Evolutionary conservation across 1,140 invertebrate species (phyloP), one percentile per base, ranked within the genome.

Genomic region (Caenorhabditis briggsae): DNA sequence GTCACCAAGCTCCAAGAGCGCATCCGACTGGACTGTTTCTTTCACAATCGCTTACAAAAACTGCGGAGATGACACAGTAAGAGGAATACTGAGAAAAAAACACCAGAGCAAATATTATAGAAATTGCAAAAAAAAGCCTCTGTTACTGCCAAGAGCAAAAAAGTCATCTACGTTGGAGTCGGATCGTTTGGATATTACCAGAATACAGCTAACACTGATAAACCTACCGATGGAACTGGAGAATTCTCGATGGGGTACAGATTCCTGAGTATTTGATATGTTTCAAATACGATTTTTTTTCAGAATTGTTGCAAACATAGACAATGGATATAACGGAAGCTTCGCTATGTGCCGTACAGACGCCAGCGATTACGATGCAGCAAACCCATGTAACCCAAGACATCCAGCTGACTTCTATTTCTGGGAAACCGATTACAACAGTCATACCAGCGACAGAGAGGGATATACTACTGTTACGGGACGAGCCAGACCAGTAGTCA

Each of bases 351-450:
- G 88, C 53, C 64, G 87, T 14, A 3, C 9, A 43, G 14, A 53
- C 14, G 46, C 70, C 0, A 78, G 50, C 43, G 41, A 74, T n/a
- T 55, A 20, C 12, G 41, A 56, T 16, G 14, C 43, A 2, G 25
- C 85, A 1, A 25, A 89, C 59, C 87, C 90, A 25, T 91, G 90
- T 84, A 83, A 91, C 78, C 90, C 91, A 14, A 78, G 74, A 50
- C 70, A 43, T n/a, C 64, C 65, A n/a, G 61, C 84, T 41, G 90
- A 91, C 83, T 90, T 91, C 74, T 91, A 91, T 74, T 90, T 58
- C 48, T 90, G 82, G 82, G 78, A 89, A 78, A 56, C 46, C 3
- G 53, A 70, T 18, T 87, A 91, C 82, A 84, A 91, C 59, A 46
- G 78, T 83, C 50, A 64, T 88, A 20, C 86, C 33, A 43, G 88